Base-by-base conservation (phyloP, 2,888 invertebrate genomes). In the Mycalesis mineus region DNA sequence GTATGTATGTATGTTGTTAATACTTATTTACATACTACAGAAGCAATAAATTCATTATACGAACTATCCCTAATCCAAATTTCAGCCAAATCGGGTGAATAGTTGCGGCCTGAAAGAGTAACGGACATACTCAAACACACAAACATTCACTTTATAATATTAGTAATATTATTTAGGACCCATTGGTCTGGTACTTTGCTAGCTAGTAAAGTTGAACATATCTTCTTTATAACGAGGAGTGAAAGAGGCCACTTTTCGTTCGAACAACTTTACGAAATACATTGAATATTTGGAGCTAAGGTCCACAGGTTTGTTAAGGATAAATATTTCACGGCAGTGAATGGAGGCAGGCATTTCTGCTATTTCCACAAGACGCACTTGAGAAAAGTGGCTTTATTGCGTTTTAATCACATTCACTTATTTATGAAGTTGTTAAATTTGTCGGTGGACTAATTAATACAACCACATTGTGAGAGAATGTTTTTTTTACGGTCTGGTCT, bases 281-380 rank as follows among this genome's bases (percentile, higher is more conserved):
- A 51, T 37, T 28, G 28, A 60, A 57, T 55, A 57, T 60, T 60
- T 57, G 54, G 45, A 51, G 41, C 54, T 60, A 60, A 60, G 57
- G 60, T 51, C 60, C 54, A 60, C 60, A 40, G 45, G 60, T 60
- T 60, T 54, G 39, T 60, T 60, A 60, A 60, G 57, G 57, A 57
- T 60, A 60, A 60, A 54, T 57, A 53, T 39, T 55, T 42, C 17
- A 31, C 41, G 57, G 54, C 51, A 60, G 60, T 55, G 60, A 60
- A 54, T 57, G 57, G 49, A 17, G 13, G 31, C 13, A 44, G 41
- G 42, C 41, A 56, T 56, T 56, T 49, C 44, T 42, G 49, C 42
- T 50, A 50, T 56, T 56, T 50, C 56, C 56, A 56, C 56, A 56
- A 50, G 50, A 56, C 49, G 56, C 56, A 56, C 50, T 56, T 56